Percentiles rank a stretch among this genome's conserved stretches.
Evolutionary conservation across 2,888 invertebrate genomes (phyloP).

Genomic region (Drosophila helvetica): DNA sequence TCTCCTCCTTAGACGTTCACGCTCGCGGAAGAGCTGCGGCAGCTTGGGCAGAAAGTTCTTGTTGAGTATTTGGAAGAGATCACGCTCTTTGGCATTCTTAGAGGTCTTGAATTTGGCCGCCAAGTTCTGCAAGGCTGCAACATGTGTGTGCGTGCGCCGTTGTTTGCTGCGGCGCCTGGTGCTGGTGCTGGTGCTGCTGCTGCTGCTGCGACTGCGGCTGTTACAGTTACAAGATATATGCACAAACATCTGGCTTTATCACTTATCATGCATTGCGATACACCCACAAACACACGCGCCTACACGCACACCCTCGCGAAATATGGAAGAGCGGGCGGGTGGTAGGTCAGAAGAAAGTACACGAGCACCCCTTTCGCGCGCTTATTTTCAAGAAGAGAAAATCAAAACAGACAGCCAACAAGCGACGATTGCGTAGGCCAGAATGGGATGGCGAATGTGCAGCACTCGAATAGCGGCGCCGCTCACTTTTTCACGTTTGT

Average conservation of each 20-base stretch:
- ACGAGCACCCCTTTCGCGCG: constrained; percentile 78
- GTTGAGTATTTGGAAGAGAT: constrained; percentile 91
- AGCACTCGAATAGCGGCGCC: constrained; percentile 29
- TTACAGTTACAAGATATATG: constrained; percentile 33
- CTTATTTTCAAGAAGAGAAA: constrained; percentile 77
- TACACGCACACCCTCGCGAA: neutral
- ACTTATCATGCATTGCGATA: constrained; percentile 70
- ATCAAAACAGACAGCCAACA: constrained; percentile 68
- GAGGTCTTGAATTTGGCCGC: constrained; percentile 93
- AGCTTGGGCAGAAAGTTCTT: constrained; percentile 96
- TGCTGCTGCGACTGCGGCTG: constrained; percentile 14
- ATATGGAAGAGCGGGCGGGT: constrained; percentile 8
- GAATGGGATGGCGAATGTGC: constrained; percentile 15
- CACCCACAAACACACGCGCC: constrained; percentile 33
- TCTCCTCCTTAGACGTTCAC: constrained; percentile 91
- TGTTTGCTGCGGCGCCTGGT: constrained; percentile 5
- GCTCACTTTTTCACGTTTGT: constrained; percentile 41
- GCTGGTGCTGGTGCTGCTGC: too few relatives aligned
- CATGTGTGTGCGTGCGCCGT: constrained; percentile 58
- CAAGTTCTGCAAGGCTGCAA: constrained; percentile 92
- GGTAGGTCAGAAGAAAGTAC: constrained; percentile 69
- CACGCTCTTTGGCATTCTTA: constrained; percentile 90
- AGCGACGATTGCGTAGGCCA: constrained; percentile 7
- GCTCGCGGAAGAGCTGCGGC: constrained; percentile 94
- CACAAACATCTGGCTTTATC: constrained; percentile 66